phyloP scores from a whole-genome alignment of 2,888 invertebrate species.

The Epirrita christyi region DNA sequence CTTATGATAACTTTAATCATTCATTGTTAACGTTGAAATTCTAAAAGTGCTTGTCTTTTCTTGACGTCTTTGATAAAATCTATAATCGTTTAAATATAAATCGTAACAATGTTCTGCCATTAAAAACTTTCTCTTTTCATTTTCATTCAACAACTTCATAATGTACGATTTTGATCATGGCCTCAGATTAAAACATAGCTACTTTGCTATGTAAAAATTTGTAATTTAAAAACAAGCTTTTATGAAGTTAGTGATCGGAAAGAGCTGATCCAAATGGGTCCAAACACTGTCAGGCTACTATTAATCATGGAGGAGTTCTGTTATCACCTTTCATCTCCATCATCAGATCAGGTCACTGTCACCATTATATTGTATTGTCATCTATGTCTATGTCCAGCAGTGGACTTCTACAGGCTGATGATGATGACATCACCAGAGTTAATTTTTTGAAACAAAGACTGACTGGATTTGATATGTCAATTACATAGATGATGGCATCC shows the following conservation, averaged over 20 bases:
- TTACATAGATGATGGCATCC: background rate
- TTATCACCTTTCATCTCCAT: too few species aligned
- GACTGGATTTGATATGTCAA: too few species aligned
- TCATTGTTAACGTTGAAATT: conserved; percentile 37
- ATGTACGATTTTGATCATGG: conserved; percentile 31
- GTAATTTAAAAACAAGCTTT: background rate
- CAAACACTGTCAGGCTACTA: too few species aligned
- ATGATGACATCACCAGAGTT: too few species aligned
- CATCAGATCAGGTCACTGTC: too few species aligned
- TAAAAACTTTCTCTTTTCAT: conserved; percentile 35
- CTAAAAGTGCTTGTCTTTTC: conserved; percentile 25
- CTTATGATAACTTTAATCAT: conserved; percentile 24
- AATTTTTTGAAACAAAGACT: too few species aligned
- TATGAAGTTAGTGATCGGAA: too few species aligned
- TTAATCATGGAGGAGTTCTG: too few species aligned
- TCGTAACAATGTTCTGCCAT: conserved; percentile 30
- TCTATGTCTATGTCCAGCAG: too few species aligned
- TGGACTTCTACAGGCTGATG: too few species aligned
- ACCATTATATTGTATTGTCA: too few species aligned
- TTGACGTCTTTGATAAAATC: conserved; percentile 37
- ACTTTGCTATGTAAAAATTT: background rate
- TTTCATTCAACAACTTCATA: conserved; percentile 26
- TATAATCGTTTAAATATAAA: conserved; percentile 30
- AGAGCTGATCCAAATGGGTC: too few species aligned
- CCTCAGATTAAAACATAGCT: background rate